Base-by-base conservation (phyloP, 2,113 vertebrate genomes). In the Urocitellus parryii region DNA sequence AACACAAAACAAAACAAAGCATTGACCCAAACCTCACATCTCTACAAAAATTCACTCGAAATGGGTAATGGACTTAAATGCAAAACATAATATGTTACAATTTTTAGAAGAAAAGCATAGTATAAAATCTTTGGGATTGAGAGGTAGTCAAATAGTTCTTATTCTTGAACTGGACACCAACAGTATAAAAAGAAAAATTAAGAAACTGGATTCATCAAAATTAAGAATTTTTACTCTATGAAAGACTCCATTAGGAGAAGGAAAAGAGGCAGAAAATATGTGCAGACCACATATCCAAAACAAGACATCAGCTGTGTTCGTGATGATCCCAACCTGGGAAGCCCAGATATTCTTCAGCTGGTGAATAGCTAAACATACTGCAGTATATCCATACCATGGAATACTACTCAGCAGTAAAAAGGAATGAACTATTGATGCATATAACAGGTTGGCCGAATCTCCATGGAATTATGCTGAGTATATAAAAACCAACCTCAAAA, bases 1-100 rank as follows among this genome's bases (percentile, higher is more conserved):
- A 58, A 58, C 56, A 58, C 20, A 58, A 58, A 58, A 58, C 6
- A 32, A 51, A 27, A 88, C 42, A 27, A 61, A 56, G n/a, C 1
- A 29, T 78, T 79, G 51, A 70, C 56, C 45, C 79, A 70, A 93
- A 85, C n/a, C 24, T 88, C 37, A 80, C 29, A 74, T 17, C 37
- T 84, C 20, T 63, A 34, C 29, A 86, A 97, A 83, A 90, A 90
- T 90, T 77, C 88, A 61, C n/a, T 85, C 56, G 45, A 72, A 90
- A 85, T 79, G 65, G 56, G 22, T 79, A 61, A 68, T 90, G 32
- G 74, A 72, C 67, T 94, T 90, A 91, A 79, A 91, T 77, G 17
- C 90, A 85, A 92, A 95, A 70, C 32, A 82, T 67, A 80, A 90
- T 81, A 86, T 17, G 14, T 11, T 51, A 51, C 11, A 51, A 51